phyloP scores from a whole-genome alignment of 1,140 invertebrate genomes.

The Eupeodes corollae region DNA sequence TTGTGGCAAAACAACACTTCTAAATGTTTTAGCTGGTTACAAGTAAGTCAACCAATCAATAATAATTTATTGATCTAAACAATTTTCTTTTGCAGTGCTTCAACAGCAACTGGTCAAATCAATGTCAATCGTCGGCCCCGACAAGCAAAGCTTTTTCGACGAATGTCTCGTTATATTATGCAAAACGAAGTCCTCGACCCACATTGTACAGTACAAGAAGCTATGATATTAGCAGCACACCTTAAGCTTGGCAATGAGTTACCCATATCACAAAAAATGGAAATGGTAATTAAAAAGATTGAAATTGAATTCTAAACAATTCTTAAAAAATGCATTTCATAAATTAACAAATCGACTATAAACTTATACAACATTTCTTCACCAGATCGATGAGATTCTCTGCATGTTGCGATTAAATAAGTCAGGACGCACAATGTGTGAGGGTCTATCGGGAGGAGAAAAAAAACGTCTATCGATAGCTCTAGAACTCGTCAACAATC shows the following conservation, averaged over 20 bases:
- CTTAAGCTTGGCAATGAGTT: constrained; percentile 67
- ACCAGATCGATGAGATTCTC: constrained; percentile 61
- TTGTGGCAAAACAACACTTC: constrained; percentile 79
- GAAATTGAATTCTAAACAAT: background rate
- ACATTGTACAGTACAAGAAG: constrained; percentile 71
- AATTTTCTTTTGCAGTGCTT: constrained; percentile 6
- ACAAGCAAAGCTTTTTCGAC: constrained; percentile 65
- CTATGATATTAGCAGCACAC: constrained; percentile 76
- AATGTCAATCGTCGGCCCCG: constrained; percentile 63
- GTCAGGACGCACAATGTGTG: constrained; percentile 55
- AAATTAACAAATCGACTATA: background rate
- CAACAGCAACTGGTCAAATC: constrained; percentile 49
- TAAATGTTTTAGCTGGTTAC: constrained; percentile 76
- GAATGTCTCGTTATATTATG: constrained; percentile 88
- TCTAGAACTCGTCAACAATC: constrained; percentile 86
- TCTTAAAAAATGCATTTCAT: too few relatives aligned
- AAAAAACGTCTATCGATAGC: constrained; percentile 84
- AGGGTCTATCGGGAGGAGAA: constrained; percentile 80
- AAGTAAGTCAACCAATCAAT: constrained; percentile 43
- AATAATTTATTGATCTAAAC: too few relatives aligned
- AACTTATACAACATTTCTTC: constrained; percentile 15
- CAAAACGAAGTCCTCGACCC: constrained; percentile 83
- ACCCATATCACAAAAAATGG: constrained; percentile 49
- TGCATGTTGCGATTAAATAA: constrained; percentile 49
- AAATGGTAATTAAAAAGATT: constrained; percentile 48